phyloP scores from a whole-genome alignment of 2,113 vertebrate genomes.

The Alexandromys fortis region DNA sequence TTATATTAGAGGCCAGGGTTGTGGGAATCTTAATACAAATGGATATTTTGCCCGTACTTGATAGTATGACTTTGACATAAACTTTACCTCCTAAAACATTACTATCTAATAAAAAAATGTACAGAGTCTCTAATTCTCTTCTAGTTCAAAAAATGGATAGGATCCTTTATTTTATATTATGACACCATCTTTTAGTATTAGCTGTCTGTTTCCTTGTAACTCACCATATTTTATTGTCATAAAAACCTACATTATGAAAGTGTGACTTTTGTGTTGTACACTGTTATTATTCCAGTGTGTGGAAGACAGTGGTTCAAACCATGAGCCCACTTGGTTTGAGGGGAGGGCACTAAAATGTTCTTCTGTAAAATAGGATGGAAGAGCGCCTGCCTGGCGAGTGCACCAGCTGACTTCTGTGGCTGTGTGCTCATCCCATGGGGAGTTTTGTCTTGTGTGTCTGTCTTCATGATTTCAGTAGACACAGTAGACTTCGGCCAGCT shows the following conservation, averaged over 20 bases:
- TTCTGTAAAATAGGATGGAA: background rate
- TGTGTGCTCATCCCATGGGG: background rate
- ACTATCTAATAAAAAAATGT: background rate
- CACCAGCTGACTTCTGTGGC: background rate
- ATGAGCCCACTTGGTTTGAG: background rate
- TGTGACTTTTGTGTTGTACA: background rate
- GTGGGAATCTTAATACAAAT: background rate
- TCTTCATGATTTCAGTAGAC: background rate
- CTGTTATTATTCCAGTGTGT: background rate
- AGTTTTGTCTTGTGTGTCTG: background rate
- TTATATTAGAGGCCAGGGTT: background rate
- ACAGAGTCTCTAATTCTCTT: background rate
- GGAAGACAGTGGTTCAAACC: background rate
- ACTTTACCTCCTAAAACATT: background rate
- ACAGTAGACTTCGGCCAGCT: background rate
- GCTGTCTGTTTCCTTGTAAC: background rate
- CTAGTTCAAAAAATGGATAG: conserved; percentile 1
- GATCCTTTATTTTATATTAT: background rate
- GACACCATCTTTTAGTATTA: background rate
- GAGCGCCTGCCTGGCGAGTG: background rate
- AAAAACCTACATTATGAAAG: background rate
- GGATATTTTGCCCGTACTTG: background rate
- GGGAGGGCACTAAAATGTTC: background rate
- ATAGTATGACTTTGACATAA: background rate
- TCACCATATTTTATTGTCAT: background rate